Evolutionary conservation across 2,113 vertebrate genomes (phyloP).

Genomic region (Hyperoodon ampullatus): DNA sequence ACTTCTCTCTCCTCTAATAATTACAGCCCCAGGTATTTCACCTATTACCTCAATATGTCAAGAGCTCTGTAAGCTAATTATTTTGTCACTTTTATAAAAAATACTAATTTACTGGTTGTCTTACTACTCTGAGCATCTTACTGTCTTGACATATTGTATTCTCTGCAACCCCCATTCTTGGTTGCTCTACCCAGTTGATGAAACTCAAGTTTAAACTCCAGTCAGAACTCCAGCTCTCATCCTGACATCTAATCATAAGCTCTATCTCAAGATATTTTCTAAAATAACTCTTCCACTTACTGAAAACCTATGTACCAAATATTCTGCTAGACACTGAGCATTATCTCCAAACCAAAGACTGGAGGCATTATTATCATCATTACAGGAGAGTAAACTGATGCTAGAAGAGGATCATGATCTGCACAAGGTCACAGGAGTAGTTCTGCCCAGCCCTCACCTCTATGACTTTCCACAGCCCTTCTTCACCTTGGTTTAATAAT

Average conservation of each 20-base stretch:
- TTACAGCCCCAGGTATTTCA: not conserved
- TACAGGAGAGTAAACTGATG: not conserved
- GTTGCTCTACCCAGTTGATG: not conserved
- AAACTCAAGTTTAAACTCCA: constrained; percentile 38
- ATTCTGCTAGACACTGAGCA: not conserved
- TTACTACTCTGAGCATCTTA: not conserved
- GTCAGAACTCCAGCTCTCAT: constrained; percentile 14
- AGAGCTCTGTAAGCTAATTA: not conserved
- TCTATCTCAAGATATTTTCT: not conserved
- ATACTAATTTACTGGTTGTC: not conserved
- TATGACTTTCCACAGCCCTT: not conserved
- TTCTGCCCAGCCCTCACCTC: not conserved
- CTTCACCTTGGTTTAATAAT: not conserved
- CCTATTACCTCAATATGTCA: not conserved
- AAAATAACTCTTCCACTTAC: constrained; percentile 2
- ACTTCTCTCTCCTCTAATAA: not conserved
- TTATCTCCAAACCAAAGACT: not conserved
- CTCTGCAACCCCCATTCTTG: not conserved
- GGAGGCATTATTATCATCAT: not conserved
- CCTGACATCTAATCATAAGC: constrained; percentile 10
- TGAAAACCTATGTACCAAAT: not conserved
- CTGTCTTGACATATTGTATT: not conserved
- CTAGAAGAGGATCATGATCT: not conserved
- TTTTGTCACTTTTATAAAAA: not conserved
- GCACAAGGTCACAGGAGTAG: not conserved